phyloP scores from a whole-genome alignment of 1,140 invertebrate species.

The Pachypeltis micranthus region DNA sequence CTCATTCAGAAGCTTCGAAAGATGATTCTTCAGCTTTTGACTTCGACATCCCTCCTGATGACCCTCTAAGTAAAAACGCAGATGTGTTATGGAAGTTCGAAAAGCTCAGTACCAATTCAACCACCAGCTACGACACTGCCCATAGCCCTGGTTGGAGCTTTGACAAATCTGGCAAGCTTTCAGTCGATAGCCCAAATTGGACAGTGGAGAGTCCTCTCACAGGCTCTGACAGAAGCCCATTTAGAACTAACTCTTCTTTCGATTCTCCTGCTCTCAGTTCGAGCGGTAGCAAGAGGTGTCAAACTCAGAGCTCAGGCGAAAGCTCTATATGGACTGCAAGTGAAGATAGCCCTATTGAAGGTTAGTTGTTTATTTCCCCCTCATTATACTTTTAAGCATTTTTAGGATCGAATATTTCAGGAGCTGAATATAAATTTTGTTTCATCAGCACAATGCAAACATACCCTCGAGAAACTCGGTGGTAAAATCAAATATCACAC shows the following conservation, averaged over 20 bases:
- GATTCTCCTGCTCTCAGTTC: conserved; percentile 21
- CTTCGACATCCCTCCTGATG: not conserved
- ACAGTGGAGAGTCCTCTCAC: conserved; percentile 17
- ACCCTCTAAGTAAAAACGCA: conserved; percentile 6
- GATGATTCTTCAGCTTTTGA: not conserved
- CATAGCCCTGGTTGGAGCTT: conserved; percentile 12
- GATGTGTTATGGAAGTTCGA: conserved; percentile 19
- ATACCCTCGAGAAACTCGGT: too few relatives aligned
- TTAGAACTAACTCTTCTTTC: conserved; percentile 19
- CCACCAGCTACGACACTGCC: conserved; percentile 19
- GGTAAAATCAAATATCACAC: too few relatives aligned
- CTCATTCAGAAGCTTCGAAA: not conserved
- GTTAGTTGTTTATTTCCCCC: not conserved
- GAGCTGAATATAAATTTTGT: too few relatives aligned
- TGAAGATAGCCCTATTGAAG: conserved; percentile 13
- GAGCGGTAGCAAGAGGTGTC: conserved; percentile 12
- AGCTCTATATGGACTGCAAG: conserved; percentile 21
- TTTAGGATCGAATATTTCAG: too few relatives aligned
- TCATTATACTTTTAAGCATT: too few relatives aligned
- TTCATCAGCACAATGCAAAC: too few relatives aligned
- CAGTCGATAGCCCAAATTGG: conserved; percentile 19
- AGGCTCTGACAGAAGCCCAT: conserved; percentile 18
- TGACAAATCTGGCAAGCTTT: conserved; percentile 11
- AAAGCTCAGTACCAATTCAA: conserved; percentile 16
- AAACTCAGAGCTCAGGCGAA: conserved; percentile 22